These are phyloP conservation scores for Helleia helle DNA, from an alignment of 2,888 invertebrate genomes.

Conservation along the genomic window DNA sequence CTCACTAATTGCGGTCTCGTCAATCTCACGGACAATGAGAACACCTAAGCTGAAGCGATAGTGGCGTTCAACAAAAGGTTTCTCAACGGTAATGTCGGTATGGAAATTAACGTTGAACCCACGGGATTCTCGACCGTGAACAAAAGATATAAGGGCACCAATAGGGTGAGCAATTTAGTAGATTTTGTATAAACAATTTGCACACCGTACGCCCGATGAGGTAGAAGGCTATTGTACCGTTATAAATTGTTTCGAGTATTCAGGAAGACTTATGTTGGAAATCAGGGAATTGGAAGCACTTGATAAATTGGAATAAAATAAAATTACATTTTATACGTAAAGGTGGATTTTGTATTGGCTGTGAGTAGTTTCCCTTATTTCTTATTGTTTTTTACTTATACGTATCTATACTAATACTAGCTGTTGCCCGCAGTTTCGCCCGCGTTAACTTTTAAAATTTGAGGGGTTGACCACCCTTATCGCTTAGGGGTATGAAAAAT, in stretches of 20 bases:
- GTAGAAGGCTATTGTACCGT: slow-evolving; percentile 11
- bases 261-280: slow-evolving; percentile 12
- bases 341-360: too few relatives aligned
- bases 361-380: too few relatives aligned
- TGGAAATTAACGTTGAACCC: neutral
- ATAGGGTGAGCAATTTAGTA: neutral
- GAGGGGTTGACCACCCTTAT: too few relatives aligned
- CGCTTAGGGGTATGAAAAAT: too few relatives aligned
- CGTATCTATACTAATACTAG: too few relatives aligned
- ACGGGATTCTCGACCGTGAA: neutral
- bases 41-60: slow-evolving; percentile 15
- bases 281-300: neutral
- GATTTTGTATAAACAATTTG: neutral
- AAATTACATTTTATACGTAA: too few relatives aligned
- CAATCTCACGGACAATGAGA: slow-evolving; percentile 11
- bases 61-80: slow-evolving; percentile 17
- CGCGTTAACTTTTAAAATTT: too few relatives aligned
- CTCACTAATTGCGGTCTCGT: slow-evolving; percentile 11
- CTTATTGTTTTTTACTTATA: too few relatives aligned
- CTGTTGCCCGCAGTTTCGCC: too few relatives aligned
- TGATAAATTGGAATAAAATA: too few relatives aligned
- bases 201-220: slow-evolving; percentile 1
- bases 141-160: neutral
- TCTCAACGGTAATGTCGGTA: slow-evolving; percentile 11
- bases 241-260: slow-evolving; percentile 9